Conservation (phyloP, 2,113 vertebrate species). For the Channa maculata region DNA sequence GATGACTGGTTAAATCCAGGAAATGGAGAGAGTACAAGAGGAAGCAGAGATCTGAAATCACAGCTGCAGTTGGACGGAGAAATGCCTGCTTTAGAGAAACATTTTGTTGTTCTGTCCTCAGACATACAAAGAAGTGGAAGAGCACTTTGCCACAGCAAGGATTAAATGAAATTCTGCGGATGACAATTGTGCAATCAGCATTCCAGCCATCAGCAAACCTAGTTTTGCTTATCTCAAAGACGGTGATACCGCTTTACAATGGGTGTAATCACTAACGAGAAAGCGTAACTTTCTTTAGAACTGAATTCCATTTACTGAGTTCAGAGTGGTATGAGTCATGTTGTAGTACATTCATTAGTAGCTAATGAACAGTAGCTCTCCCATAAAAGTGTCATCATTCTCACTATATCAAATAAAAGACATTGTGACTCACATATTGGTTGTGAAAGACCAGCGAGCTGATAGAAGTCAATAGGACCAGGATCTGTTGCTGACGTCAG, state of each 20-base stretch:
- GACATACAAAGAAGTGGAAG: constrained; percentile 22
- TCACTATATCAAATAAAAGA: not conserved
- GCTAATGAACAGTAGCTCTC: not conserved
- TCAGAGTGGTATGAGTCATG: not conserved
- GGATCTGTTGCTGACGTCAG: constrained; percentile 10
- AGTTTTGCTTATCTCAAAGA: not conserved
- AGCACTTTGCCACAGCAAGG: constrained; percentile 21
- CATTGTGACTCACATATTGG: constrained; percentile 17
- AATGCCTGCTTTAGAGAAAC: constrained; percentile 60
- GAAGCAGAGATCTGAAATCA: constrained; percentile 67
- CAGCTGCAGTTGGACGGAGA: constrained; percentile 70
- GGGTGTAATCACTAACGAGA: too few species aligned
- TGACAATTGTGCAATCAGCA: constrained; percentile 6
- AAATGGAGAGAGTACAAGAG: constrained; percentile 76
- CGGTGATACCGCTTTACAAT: too few species aligned
- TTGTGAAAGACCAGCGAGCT: not conserved
- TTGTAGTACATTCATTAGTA: not conserved
- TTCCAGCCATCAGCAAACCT: not conserved
- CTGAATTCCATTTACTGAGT: not conserved
- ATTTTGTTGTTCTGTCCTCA: constrained; percentile 61
- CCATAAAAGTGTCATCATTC: not conserved
- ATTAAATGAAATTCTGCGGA: constrained; percentile 24
- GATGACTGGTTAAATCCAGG: constrained; percentile 75
- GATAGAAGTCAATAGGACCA: constrained; percentile 27
- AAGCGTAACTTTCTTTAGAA: too few species aligned